A percentile compares a stretch with the other conserved stretches of the same genome.
These are phyloP conservation scores for Thecophora atra DNA, from an alignment of 2,888 invertebrate genomes.

Conservation along the genomic window DNA sequence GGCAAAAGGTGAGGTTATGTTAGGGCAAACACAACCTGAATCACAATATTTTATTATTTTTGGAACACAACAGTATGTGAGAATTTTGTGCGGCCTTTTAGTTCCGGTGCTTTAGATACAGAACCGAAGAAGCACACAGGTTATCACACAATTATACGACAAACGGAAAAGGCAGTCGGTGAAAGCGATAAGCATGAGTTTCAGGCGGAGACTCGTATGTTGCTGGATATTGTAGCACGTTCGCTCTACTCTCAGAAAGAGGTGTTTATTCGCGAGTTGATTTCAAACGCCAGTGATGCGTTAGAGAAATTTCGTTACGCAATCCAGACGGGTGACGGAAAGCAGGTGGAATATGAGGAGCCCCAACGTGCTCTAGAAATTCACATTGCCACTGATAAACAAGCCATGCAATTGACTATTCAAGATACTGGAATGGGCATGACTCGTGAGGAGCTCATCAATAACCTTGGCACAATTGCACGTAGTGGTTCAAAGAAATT, in stretches of 20 bases:
- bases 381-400: conserved; percentile 88
- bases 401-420: conserved; percentile 82
- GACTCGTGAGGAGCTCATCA: conserved; percentile 89
- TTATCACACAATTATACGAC: conserved; percentile 51
- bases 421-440: conserved; percentile 97
- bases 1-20: conserved; percentile 13
- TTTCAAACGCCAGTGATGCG: conserved; percentile 97
- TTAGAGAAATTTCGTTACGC: conserved; percentile 92
- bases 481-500: conserved; percentile 95
- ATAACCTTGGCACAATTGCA: conserved; percentile 95
- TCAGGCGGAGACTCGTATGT: conserved; percentile 95
- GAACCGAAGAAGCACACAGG: not conserved
- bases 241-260: conserved; percentile 98
- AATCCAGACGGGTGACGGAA: conserved; percentile 68
- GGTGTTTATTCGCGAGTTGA: conserved; percentile 94
- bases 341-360: conserved; percentile 68
- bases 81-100: conserved; percentile 43
- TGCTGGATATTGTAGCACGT: conserved; percentile 95
- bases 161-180: conserved; percentile 53
- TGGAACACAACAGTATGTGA: conserved; percentile 36
- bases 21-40: not conserved
- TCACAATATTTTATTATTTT: not conserved
- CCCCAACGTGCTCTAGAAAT: conserved; percentile 83
- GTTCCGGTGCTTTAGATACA: conserved; percentile 41
- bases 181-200: conserved; percentile 82